phyloP scores from a whole-genome alignment of 1,140 invertebrate species.

The Pachypsylla venusta region DNA sequence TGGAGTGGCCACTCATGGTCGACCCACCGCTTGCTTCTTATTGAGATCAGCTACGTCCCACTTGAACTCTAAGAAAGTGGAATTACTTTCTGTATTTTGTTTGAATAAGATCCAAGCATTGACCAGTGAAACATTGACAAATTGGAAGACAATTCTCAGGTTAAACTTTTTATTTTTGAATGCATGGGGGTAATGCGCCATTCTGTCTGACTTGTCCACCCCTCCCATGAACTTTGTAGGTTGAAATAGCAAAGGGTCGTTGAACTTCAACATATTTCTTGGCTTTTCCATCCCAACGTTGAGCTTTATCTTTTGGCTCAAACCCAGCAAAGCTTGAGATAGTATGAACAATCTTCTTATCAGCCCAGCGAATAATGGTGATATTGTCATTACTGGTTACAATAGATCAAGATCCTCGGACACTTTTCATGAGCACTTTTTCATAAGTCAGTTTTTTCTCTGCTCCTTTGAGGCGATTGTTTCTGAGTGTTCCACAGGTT shows the following conservation, averaged over 20 bases:
- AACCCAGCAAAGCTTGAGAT: conserved; percentile 17
- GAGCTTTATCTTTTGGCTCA: conserved; percentile 16
- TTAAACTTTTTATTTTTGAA: conserved; percentile 27
- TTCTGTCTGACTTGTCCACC: conserved; percentile 25
- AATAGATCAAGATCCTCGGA: background rate
- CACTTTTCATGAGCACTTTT: background rate
- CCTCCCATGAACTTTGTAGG: conserved; percentile 33
- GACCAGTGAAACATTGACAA: conserved; percentile 22
- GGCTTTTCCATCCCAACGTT: conserved; percentile 25
- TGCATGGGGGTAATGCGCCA: conserved; percentile 20
- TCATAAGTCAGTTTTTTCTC: background rate
- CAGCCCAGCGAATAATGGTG: conserved; percentile 17
- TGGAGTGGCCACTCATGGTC: background rate
- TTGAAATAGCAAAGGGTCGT: conserved; percentile 27
- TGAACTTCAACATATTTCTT: conserved; percentile 27
- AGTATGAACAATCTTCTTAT: conserved; percentile 12
- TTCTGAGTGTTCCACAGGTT: background rate
- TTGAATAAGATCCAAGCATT: conserved; percentile 27
- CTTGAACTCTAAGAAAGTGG: no score
- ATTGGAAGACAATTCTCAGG: conserved; percentile 25
- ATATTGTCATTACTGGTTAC: conserved; percentile 8
- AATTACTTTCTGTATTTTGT: conserved; percentile 16
- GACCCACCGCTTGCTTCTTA: background rate
- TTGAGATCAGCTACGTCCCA: background rate
- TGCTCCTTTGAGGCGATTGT: background rate